A percentile compares a stretch with the other conserved stretches of the same genome.
Conservation (phyloP, 2,888 invertebrate genomes). For the Elysia crispata region DNA sequence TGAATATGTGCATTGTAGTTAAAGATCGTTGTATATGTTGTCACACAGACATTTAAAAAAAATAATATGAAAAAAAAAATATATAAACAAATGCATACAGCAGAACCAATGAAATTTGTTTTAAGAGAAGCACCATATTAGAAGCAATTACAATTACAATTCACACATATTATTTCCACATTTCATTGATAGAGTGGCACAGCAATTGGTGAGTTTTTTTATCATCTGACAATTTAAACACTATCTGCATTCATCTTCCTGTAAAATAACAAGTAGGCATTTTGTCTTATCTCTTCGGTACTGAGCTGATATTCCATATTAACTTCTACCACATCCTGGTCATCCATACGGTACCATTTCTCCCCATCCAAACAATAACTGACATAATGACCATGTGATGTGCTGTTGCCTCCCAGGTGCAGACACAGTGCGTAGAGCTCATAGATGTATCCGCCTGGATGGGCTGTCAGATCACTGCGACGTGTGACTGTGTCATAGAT, state of each 20-base stretch:
- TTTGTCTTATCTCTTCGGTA: conserved; percentile 69
- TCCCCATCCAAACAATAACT: conserved; percentile 65
- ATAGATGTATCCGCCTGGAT: conserved; percentile 60
- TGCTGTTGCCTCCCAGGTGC: conserved; percentile 72
- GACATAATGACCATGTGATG: conserved; percentile 72
- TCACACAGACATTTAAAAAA: no score
- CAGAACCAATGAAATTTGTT: no score
- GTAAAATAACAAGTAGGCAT: conserved; percentile 75
- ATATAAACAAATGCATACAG: no score
- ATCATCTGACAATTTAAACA: background rate
- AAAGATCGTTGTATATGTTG: no score
- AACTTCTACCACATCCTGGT: conserved; percentile 70
- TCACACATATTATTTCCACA: no score
- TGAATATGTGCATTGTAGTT: no score
- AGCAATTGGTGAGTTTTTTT: no score
- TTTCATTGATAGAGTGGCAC: no score
- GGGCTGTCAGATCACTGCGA: conserved; percentile 65
- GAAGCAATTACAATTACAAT: no score
- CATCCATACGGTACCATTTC: conserved; percentile 74
- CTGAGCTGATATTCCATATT: conserved; percentile 75
- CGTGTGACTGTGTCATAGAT: conserved; percentile 72
- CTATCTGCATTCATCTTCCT: conserved; percentile 52
- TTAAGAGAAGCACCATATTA: no score
- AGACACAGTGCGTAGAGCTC: conserved; percentile 73
- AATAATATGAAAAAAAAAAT: no score